Base-by-base conservation (phyloP, 2,797 vertebrate genomes). In the Caiman crocodilus region DNA sequence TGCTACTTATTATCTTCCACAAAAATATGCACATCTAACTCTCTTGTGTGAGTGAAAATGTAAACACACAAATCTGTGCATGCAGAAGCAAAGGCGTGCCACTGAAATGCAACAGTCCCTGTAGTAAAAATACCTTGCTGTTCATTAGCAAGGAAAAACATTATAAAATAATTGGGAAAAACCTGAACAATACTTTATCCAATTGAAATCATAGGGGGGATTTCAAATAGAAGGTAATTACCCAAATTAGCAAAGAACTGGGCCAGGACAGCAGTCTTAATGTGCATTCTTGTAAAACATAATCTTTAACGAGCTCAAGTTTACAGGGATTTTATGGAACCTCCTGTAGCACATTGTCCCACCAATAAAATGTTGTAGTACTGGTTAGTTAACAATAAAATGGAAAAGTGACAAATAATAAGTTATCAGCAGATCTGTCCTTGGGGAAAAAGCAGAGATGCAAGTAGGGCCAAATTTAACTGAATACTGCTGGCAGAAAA, bases 21-120 rank as follows among this genome's bases (percentile, higher is more conserved):
- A 20, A 69, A 28, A 75, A 28, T 10, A 14, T 18, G 20, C 30
- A 28, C 26, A 13, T 25, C 61, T 50, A 63, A 4, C 26, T 50
- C 5, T 5, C n/a, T 7, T 0, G 0, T 69, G n/a, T 0, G 0
- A 0, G 18, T 15, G 78, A 23, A 90, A 67, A 64, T 18, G 8
- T 64, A 17, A 14, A 16, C 5, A 87, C 64, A n/a, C 0, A 6
- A 0, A 0, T 11, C 15, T 73, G 50, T 86, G 18, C 5, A 6
- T 42, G 17, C 32, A n/a, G 25, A n/a, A 63, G 25, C 14, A 14
- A 11, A 30, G 50, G 15, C 20, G 23, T 7, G 32, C 8, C 14
- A 26, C 25, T 14, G 32, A 77, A 82, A 73, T 3, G 4, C 6
- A 30, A 55, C 25, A 3, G 77, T 32, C 32, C 82, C 60, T 78